Base-by-base conservation (phyloP, 2,113 vertebrate species). In the Phrynosoma platyrhinos region DNA sequence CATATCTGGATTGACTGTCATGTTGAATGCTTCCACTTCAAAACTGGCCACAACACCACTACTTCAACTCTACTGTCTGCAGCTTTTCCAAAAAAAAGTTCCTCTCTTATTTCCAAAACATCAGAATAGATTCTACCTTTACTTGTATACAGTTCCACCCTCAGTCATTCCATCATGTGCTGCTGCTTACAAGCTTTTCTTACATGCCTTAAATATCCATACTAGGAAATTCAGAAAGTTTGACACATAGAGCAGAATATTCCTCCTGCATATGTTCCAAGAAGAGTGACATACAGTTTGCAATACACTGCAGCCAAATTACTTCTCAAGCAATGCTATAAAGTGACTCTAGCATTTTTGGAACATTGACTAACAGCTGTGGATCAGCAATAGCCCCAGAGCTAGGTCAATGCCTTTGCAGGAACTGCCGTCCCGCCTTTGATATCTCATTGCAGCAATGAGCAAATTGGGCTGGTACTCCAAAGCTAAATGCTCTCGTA, bases 371-470 rank as follows among this genome's bases (percentile, higher is more conserved):
- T 21, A 91, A 91, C 90, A 93, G 91, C 91, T 92, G 94, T 85
- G 88, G 88, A 89, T 93, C 10, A 0, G 40, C 83, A 88, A 90
- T 82, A 91, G 80, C 83, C 88, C 88, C 72, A 84, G 92, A 93
- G 87, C 86, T 69, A 88, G 92, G 91, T 94, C 94, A 95, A 92
- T 89, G 68, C 75, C 89, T 93, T 76, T 78, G 85, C 90, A 79
- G 88, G 91, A 91, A 94, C 91, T 85, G 79, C 88, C 10, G 87
- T 80, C 91, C 87, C 91, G 88, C 80, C 90, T 95, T 94, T 95
- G 89, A 77, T 4, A 91, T 85, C 87, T 91, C 91, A 93, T 87
- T 91, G 94, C 90, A 82, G 92, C 91, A 69, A 85, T 84, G 92
- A 84, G 87, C 0, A 0, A 93, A 69, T 9, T 68, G 84, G 88